Evolutionary conservation across 2,113 vertebrate species (phyloP).

Genomic region (Labeo rohita): DNA sequence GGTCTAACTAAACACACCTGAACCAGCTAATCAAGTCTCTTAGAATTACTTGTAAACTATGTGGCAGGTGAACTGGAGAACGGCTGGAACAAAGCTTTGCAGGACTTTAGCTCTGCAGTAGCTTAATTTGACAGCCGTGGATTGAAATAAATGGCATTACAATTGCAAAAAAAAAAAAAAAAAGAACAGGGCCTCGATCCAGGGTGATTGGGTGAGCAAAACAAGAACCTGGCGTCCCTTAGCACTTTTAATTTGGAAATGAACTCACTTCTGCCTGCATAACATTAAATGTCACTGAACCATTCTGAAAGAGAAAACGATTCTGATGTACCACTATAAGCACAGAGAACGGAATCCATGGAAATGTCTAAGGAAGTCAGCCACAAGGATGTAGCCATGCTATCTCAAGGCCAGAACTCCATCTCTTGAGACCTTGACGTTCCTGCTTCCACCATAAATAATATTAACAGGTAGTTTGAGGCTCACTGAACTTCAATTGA

Average conservation of each 20-base stretch:
- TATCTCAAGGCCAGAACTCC: neutral
- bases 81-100: neutral
- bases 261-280: neutral
- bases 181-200: neutral
- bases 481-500: neutral
- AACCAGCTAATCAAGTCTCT: neutral
- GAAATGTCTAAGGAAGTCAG: neutral
- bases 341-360: neutral
- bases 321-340: neutral
- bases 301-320: neutral
- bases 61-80: neutral
- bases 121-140: neutral
- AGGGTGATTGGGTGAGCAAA: neutral
- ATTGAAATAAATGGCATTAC: neutral
- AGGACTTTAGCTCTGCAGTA: neutral
- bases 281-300: neutral
- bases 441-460: constrained; percentile 22
- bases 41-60: neutral
- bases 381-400: neutral
- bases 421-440: neutral
- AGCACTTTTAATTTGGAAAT: neutral
- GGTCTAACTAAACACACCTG: neutral
- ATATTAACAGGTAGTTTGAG: constrained; percentile 13
- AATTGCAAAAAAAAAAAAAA: too few relatives aligned
- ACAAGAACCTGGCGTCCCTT: neutral